These are phyloP conservation scores for Zalophus californianus DNA, from an alignment of 2,797 vertebrate genomes.

Conservation along the genomic window DNA sequence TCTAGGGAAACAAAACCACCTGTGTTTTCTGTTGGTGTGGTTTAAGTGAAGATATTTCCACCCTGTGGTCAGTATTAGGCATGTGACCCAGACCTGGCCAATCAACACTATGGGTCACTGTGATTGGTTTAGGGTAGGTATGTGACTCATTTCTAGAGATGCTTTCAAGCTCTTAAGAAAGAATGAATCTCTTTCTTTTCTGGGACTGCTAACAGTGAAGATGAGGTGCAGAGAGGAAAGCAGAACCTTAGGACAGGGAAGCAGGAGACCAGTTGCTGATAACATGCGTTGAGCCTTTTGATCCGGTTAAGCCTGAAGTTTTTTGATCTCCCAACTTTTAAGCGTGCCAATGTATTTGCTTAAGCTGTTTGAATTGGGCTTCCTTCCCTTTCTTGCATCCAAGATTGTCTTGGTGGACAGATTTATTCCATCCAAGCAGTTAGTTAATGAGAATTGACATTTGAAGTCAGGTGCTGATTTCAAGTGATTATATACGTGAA, in stretches of 20 bases:
- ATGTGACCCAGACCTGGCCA: not conserved
- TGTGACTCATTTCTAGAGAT: not conserved
- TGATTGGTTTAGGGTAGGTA: not conserved
- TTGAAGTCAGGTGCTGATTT: not conserved
- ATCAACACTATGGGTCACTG: not conserved
- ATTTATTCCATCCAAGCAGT: not conserved
- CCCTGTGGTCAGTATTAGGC: not conserved
- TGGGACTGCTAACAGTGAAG: not conserved
- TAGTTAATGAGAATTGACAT: not conserved
- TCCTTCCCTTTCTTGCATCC: not conserved
- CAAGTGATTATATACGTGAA: not conserved
- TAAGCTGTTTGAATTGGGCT: not conserved
- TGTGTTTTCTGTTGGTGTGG: not conserved
- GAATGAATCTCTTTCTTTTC: not conserved
- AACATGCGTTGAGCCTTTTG: not conserved
- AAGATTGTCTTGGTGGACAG: not conserved
- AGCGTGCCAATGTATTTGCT: not conserved
- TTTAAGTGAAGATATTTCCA: not conserved
- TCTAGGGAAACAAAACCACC: not conserved
- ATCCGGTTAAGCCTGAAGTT: not conserved
- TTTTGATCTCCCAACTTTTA: not conserved
- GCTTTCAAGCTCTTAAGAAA: not conserved
- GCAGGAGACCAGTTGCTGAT: not conserved
- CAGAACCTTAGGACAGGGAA: not conserved
- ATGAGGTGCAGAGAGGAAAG: not conserved